Conservation (phyloP, 2,797 vertebrate genomes). For the Gallirallus australis region DNA sequence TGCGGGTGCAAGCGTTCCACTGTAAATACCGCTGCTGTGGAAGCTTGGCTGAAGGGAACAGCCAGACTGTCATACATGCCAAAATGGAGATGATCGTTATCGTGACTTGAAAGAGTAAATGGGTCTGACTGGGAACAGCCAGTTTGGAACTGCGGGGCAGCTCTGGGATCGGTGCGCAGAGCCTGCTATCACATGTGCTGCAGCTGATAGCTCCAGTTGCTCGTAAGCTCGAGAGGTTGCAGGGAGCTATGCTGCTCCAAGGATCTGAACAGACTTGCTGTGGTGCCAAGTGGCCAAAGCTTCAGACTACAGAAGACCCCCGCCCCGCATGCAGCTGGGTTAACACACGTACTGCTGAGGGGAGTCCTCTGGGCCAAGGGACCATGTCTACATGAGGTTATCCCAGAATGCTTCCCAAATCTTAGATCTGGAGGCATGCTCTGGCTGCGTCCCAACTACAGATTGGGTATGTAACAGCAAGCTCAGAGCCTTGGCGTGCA, state of each 20-base stretch:
- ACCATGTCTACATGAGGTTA: slow-evolving; percentile 53
- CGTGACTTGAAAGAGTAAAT: neutral
- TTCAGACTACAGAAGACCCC: neutral
- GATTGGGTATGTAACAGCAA: slow-evolving; percentile 27
- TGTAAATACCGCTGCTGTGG: neutral
- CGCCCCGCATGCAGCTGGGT: neutral
- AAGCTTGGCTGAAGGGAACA: slow-evolving; percentile 38
- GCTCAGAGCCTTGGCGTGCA: neutral
- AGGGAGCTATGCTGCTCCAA: neutral
- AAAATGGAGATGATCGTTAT: neutral
- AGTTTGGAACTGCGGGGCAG: neutral
- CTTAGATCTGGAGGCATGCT: slow-evolving; percentile 54
- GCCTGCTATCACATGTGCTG: neutral
- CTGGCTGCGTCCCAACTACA: slow-evolving; percentile 14
- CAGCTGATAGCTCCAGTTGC: neutral
- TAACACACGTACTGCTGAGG: neutral
- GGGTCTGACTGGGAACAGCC: slow-evolving; percentile 19
- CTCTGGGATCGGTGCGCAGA: neutral
- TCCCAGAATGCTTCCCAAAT: slow-evolving; percentile 51
- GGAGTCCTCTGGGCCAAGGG: neutral
- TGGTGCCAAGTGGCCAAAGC: neutral
- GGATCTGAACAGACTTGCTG: neutral
- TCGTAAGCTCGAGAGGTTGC: fast-evolving
- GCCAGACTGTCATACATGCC: neutral
- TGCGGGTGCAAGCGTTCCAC: neutral